phyloP scores from a whole-genome alignment of 2,797 vertebrate genomes.

The Phoxinus dragarum region DNA sequence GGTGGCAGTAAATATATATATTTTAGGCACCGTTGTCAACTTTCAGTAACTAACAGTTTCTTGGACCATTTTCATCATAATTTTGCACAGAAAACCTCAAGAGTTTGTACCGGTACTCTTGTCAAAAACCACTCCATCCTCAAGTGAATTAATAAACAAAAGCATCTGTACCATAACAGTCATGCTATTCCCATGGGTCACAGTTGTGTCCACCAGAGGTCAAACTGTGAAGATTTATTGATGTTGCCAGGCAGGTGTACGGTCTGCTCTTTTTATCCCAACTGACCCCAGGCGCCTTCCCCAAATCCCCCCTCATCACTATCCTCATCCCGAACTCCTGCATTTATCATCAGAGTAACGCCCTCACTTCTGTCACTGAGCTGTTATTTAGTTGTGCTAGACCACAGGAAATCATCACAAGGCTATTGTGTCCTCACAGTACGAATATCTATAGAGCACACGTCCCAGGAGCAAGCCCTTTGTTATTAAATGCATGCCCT shows the following conservation, averaged over 20 bases:
- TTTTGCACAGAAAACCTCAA: not conserved
- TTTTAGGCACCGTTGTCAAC: not conserved
- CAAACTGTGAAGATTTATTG: constrained; percentile 48
- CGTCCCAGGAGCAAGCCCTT: constrained; percentile 50
- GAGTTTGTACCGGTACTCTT: not conserved
- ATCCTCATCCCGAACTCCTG: not conserved
- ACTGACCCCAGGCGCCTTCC: not conserved
- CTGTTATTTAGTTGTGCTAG: constrained; percentile 32
- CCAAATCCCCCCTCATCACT: not conserved
- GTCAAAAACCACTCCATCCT: not conserved
- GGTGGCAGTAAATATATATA: constrained; percentile 31
- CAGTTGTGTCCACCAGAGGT: constrained; percentile 46
- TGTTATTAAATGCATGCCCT: constrained; percentile 52
- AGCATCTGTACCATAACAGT: not conserved
- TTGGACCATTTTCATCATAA: not conserved
- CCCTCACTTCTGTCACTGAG: constrained; percentile 31
- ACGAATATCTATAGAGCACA: constrained; percentile 19
- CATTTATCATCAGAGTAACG: constrained; percentile 28
- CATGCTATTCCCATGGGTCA: constrained; percentile 15
- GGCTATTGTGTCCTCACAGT: constrained; percentile 51
- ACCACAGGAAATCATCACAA: constrained; percentile 50
- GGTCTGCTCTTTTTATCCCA: constrained; percentile 5
- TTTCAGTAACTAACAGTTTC: not conserved
- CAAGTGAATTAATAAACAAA: constrained; percentile 1
- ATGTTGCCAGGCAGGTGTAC: constrained; percentile 32